phyloP scores from a whole-genome alignment of 2,113 vertebrate species.

The Typhlomys cinereus region DNA sequence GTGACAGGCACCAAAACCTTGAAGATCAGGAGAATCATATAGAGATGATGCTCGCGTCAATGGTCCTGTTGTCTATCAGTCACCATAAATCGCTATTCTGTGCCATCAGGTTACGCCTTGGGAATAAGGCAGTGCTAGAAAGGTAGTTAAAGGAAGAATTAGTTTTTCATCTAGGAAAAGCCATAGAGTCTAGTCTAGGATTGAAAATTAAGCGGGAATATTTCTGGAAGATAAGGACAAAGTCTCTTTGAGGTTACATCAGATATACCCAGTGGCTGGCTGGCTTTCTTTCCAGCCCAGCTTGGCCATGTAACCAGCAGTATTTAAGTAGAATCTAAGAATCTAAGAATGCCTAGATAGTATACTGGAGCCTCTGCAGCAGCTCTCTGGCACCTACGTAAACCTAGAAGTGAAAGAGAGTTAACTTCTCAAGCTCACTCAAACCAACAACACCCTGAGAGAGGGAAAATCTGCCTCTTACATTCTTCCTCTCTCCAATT shows the following conservation, averaged over 20 bases:
- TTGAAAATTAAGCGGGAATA: slow-evolving; percentile 12
- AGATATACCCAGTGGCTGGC: background rate
- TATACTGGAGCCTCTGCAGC: background rate
- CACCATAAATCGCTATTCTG: background rate
- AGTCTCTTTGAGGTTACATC: background rate
- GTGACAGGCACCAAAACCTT: background rate
- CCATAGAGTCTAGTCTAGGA: background rate
- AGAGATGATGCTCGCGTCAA: background rate
- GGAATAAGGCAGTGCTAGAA: background rate
- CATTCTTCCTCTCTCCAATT: background rate
- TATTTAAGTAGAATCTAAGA: background rate
- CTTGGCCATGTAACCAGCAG: background rate
- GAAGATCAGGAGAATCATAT: background rate
- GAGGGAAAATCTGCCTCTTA: background rate
- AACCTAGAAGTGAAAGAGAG: background rate
- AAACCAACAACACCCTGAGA: background rate
- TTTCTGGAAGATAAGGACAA: background rate
- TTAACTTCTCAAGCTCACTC: background rate
- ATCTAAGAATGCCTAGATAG: background rate
- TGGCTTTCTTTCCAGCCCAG: background rate
- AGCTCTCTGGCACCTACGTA: background rate
- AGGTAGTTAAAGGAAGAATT: slow-evolving; percentile 20
- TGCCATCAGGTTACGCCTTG: background rate
- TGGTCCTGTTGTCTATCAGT: background rate
- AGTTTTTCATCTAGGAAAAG: slow-evolving; percentile 24